Base-by-base conservation (phyloP, 2,888 invertebrate species). In the Taphrorychus bicolor region DNA sequence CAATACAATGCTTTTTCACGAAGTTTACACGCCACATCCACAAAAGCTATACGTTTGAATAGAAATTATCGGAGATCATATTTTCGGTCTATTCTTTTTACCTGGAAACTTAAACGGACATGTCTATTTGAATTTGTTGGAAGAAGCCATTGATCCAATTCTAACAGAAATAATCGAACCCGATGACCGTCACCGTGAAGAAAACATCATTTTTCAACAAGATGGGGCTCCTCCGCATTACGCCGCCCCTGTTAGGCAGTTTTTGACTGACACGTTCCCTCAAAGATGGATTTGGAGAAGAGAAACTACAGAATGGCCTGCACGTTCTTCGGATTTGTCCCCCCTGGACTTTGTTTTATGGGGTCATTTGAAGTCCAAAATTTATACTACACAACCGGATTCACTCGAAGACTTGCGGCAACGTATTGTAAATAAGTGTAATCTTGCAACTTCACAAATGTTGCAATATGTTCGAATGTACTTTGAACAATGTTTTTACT, bases 321-420 rank as follows among this genome's bases (percentile, higher is more conserved):
- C 42, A 14, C 4, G n/a, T 7, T 42, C n/a, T n/a, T n/a, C n/a
- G n/a, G n/a, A n/a, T n/a, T n/a, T n/a, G n/a, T n/a, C n/a, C n/a
- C 51, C 19, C 51, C 19, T 19, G 11, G 18, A 51, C 17, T 51
- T 51, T 16, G n/a, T 51, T 17, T 51, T 51, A 51, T 16, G 51
- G 51, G 51, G 51, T 16, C 19, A 51, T 51, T 17, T 51, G 17
- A 51, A 51, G 17, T 5, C 18, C 4, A 51, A 51, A 42, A 16
- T 42, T 17, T 51, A 19, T 19, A 17, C 5, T 17, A 18, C 51
- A 16, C 45, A 42, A 42, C n/a, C 7, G 4, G 7, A 24, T 24
- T 24, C 24, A 4, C 24, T 24, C 24, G 24, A 24, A 24, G 24
- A 24, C 5, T 24, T 24, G 24, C 24, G 24, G 4, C 5, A 4